A percentile compares a stretch with the other conserved stretches of the same genome.
Evolutionary conservation across 2,888 invertebrate species (phyloP).

Genomic region (Priocnemis perturbator): DNA sequence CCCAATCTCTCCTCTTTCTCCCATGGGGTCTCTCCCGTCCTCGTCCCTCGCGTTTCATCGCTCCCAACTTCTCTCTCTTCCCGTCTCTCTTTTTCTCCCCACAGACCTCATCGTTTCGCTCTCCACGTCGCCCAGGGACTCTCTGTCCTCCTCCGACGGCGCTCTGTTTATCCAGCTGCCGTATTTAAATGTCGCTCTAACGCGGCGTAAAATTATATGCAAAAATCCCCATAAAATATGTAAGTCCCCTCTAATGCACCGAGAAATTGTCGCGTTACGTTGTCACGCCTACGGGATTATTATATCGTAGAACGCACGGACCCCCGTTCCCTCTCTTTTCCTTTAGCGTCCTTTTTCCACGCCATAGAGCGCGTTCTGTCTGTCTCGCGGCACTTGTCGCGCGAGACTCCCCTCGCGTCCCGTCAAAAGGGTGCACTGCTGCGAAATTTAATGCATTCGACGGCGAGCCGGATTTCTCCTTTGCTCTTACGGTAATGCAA

Average conservation of each 20-base stretch:
- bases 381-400: background rate
- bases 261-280: constrained; percentile 71
- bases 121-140: constrained; percentile 14
- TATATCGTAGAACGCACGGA: constrained; percentile 36
- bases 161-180: constrained; percentile 74
- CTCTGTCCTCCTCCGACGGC: constrained; percentile 20
- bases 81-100: constrained; percentile 27
- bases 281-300: constrained; percentile 64
- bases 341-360: background rate
- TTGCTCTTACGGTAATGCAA: background rate
- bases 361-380: background rate
- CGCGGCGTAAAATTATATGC: constrained; percentile 75
- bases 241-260: constrained; percentile 72
- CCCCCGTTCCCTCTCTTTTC: background rate
- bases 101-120: constrained; percentile 17
- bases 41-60: constrained; percentile 15
- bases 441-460: constrained; percentile 18
- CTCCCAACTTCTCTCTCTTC: constrained; percentile 29
- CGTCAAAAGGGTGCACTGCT: constrained; percentile 9
- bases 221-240: constrained; percentile 74
- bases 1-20: too few species aligned
- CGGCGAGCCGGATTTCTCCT: background rate
- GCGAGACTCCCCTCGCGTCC: constrained; percentile 13
- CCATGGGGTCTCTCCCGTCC: constrained; percentile 26
- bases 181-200: constrained; percentile 73